Conservation (phyloP, 2,888 invertebrate genomes). For the Leptarthrus brevirostris region DNA sequence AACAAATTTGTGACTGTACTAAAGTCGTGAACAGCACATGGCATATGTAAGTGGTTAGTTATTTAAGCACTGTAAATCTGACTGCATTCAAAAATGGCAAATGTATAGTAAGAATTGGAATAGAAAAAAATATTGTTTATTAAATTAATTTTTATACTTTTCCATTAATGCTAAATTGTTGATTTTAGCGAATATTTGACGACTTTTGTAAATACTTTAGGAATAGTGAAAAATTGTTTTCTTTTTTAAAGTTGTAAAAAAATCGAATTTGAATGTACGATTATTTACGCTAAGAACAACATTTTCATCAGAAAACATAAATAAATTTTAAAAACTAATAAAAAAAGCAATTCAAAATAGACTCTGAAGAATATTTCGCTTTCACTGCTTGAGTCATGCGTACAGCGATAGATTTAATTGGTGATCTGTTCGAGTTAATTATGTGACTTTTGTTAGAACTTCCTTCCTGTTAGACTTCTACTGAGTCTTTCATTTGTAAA, state of each 20-base stretch:
- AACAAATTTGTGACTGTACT: no score
- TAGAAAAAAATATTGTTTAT: no score
- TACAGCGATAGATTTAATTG: neutral
- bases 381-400: neutral
- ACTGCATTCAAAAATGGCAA: neutral
- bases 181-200: slow-evolving; percentile 13
- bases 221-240: neutral
- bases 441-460: slow-evolving; percentile 3
- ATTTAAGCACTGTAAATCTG: neutral
- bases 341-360: neutral
- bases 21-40: no score
- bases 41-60: no score
- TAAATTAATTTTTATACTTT: no score
- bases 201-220: neutral
- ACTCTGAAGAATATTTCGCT: neutral
- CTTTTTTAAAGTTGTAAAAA: neutral
- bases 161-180: neutral
- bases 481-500: neutral
- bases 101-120: no score
- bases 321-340: neutral
- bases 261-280: neutral
- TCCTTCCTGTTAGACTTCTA: slow-evolving; percentile 5
- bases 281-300: neutral
- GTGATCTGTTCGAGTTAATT: neutral
- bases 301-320: slow-evolving; percentile 5